Conservation (phyloP, 2,888 invertebrate genomes). For the Bursaphelenchus okinawaensis region DNA sequence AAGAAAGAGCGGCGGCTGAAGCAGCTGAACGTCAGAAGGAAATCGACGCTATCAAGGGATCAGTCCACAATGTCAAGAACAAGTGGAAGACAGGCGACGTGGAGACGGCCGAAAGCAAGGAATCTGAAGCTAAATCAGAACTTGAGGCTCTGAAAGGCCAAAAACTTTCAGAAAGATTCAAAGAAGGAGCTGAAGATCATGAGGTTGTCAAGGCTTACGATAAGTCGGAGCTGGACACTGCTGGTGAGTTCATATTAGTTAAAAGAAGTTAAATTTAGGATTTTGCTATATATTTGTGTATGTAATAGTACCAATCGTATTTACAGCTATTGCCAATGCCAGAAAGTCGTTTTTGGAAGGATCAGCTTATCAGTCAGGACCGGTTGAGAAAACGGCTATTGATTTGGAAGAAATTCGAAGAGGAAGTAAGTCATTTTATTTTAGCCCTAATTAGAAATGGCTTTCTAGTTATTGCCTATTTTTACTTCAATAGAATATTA, state of each 20-base stretch:
- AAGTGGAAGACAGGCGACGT: slow-evolving; percentile 58
- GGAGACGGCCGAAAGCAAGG: slow-evolving; percentile 46
- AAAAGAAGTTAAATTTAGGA: background rate
- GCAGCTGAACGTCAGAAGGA: slow-evolving; percentile 20
- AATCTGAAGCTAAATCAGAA: slow-evolving; percentile 45
- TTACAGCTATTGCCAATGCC: slow-evolving; percentile 40
- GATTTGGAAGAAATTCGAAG: slow-evolving; percentile 52
- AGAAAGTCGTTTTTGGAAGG: slow-evolving; percentile 54
- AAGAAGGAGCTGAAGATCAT: slow-evolving; percentile 38
- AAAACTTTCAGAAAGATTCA: slow-evolving; percentile 54
- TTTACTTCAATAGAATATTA: too few relatives aligned
- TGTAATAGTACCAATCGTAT: background rate
- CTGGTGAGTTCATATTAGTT: too few relatives aligned
- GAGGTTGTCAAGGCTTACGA: slow-evolving; percentile 45
- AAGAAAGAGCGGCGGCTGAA: slow-evolving; percentile 27
- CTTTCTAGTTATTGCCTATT: too few relatives aligned
- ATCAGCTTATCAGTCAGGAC: slow-evolving; percentile 43
- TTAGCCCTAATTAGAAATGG: too few relatives aligned
- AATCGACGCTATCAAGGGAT: slow-evolving; percentile 17
- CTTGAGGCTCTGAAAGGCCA: slow-evolving; percentile 52
- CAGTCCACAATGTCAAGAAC: slow-evolving; percentile 46
- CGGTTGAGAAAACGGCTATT: slow-evolving; percentile 42
- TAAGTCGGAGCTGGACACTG: slow-evolving; percentile 47
- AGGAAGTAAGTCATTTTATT: slow-evolving; percentile 36
- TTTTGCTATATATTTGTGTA: too few relatives aligned